Percentiles rank a stretch among this genome's conserved stretches.
phyloP scores from a whole-genome alignment of 2,113 vertebrate genomes.

The Budorcas taxicolor region DNA sequence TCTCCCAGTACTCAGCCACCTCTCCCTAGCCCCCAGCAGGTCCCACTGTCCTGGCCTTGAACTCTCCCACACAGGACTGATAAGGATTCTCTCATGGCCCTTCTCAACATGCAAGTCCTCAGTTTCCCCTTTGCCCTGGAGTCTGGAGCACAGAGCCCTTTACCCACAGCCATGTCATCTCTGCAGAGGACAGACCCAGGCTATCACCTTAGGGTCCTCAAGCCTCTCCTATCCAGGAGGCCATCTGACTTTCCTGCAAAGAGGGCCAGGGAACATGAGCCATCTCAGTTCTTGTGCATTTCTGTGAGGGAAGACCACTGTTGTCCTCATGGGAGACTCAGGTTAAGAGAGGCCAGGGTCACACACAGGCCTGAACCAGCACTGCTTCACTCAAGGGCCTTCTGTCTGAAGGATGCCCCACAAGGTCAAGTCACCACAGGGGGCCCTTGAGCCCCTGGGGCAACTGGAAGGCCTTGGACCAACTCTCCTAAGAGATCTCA shows the following conservation, averaged over 20 bases:
- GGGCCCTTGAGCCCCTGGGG: background rate
- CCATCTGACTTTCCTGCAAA: background rate
- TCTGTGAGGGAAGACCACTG: background rate
- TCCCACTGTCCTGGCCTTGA: background rate
- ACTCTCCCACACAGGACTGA: background rate
- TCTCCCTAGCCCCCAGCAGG: background rate
- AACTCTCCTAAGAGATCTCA: background rate
- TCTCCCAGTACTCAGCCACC: background rate
- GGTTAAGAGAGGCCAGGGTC: background rate
- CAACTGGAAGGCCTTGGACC: background rate
- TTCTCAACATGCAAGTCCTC: background rate
- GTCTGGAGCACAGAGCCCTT: too few relatives aligned
- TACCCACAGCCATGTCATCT: fast-evolving
- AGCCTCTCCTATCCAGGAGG: background rate
- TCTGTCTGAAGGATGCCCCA: background rate
- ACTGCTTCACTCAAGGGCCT: background rate
- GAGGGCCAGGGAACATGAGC: background rate
- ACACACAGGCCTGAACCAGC: too few relatives aligned
- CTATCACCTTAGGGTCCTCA: background rate
- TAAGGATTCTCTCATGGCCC: too few relatives aligned
- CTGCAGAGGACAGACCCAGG: fast-evolving
- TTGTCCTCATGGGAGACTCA: background rate
- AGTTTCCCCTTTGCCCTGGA: background rate
- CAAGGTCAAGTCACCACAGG: background rate
- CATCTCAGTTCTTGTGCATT: too few relatives aligned